Evolutionary conservation across 2,113 vertebrate species (phyloP).

Genomic region (Stigmatopora argus): DNA sequence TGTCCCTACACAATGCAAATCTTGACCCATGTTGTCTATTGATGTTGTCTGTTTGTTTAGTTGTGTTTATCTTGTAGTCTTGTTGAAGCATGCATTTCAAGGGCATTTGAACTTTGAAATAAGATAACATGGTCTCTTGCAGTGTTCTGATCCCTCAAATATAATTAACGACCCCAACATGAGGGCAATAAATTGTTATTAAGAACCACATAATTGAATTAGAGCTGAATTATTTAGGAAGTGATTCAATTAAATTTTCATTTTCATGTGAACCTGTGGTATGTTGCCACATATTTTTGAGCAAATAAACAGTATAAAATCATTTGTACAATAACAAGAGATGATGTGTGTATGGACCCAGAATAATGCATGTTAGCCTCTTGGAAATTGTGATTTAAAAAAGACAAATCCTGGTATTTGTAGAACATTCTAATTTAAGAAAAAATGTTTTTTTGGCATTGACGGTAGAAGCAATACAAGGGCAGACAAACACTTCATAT

Average conservation of each 20-base stretch:
- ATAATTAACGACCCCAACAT: background rate
- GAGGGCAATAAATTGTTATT: background rate
- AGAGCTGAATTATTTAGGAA: too few relatives aligned
- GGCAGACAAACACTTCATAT: constrained; percentile 1
- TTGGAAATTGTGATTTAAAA: too few relatives aligned
- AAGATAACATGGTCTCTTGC: background rate
- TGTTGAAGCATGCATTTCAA: background rate
- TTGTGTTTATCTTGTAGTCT: background rate
- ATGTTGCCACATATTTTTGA: too few relatives aligned
- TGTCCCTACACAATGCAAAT: background rate
- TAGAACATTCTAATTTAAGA: too few relatives aligned
- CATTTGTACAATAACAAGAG: too few relatives aligned
- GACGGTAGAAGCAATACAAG: constrained; percentile 4
- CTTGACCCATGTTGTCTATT: background rate
- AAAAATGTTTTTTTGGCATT: constrained; percentile 3
- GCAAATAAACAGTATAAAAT: too few relatives aligned
- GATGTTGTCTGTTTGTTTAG: background rate
- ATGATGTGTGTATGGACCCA: too few relatives aligned
- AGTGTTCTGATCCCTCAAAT: background rate
- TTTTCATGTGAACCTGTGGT: too few relatives aligned
- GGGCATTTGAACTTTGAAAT: background rate
- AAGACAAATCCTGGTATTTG: too few relatives aligned
- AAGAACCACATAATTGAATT: too few relatives aligned
- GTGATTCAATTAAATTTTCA: too few relatives aligned
- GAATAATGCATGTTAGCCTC: too few relatives aligned